Percentiles rank a stretch among this genome's conserved stretches.
Conservation (phyloP, 2,113 vertebrate genomes). For the Percina caprodes region DNA sequence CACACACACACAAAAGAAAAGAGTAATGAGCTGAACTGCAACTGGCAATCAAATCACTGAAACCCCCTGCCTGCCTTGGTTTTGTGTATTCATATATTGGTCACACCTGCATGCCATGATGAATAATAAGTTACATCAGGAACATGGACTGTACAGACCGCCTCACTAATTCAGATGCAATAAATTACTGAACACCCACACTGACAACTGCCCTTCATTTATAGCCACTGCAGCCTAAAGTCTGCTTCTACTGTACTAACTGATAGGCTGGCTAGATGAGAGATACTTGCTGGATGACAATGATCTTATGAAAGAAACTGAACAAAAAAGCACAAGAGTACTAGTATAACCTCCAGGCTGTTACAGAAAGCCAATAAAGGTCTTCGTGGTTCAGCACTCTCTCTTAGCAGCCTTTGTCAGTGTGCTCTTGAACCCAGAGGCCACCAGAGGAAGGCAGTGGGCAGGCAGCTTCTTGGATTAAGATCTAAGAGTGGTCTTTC, state of each 20-base stretch:
- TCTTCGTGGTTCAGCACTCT: background rate
- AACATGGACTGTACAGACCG: constrained; percentile 22
- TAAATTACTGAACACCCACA: constrained; percentile 22
- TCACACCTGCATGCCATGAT: constrained; percentile 27
- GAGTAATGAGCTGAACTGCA: background rate
- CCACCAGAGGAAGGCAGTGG: background rate
- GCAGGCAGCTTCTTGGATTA: background rate
- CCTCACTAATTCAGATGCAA: constrained; percentile 40
- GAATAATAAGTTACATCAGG: constrained; percentile 22
- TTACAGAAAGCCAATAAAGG: background rate
- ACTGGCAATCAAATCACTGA: constrained; percentile 48
- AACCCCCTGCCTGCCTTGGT: background rate
- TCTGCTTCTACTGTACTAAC: constrained; percentile 8
- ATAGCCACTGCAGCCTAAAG: constrained; percentile 14
- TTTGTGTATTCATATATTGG: background rate
- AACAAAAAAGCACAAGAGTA: background rate
- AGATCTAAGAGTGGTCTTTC: background rate
- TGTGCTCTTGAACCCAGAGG: constrained; percentile 8
- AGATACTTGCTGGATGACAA: background rate
- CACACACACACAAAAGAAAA: background rate
- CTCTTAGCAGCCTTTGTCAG: background rate
- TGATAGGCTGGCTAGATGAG: constrained; percentile 22
- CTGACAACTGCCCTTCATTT: constrained; percentile 17
- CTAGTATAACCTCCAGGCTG: background rate
- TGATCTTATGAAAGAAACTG: background rate